Percentiles rank a stretch among this genome's conserved stretches.
Conservation (phyloP, 2,888 invertebrate genomes). For the Polyommatus iphigenia region DNA sequence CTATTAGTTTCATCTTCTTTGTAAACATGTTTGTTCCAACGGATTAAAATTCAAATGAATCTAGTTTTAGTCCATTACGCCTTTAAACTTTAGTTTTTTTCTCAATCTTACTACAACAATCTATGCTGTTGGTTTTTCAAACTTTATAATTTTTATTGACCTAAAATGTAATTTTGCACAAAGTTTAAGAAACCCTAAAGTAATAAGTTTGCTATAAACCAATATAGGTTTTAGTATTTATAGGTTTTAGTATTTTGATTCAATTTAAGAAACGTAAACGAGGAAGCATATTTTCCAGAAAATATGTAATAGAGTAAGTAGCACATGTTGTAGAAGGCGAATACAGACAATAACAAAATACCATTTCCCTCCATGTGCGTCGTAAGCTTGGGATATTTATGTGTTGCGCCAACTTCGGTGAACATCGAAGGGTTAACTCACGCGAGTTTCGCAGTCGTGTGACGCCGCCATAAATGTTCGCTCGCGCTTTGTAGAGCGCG, state of each 20-base stretch:
- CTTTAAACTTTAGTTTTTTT: too few species aligned
- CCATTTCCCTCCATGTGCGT: conserved; percentile 34
- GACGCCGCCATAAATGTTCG: conserved; percentile 36
- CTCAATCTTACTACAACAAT: too few species aligned
- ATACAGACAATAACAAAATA: conserved; percentile 22
- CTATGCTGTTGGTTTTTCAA: too few species aligned
- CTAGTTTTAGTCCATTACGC: too few species aligned
- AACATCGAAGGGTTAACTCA: conserved; percentile 76
- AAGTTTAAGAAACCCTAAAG: too few species aligned
- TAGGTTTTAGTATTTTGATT: neutral
- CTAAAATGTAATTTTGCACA: too few species aligned
- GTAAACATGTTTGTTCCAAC: too few species aligned
- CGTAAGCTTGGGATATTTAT: conserved; percentile 41
- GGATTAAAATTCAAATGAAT: too few species aligned
- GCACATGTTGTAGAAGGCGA: neutral
- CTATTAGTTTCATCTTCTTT: too few species aligned
- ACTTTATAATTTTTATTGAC: too few species aligned
- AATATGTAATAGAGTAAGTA: conserved; percentile 1
- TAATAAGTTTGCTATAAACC: too few species aligned
- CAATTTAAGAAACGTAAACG: neutral
- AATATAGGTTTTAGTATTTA: neutral
- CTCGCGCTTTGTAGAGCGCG: conserved; percentile 30
- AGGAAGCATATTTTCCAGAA: conserved; percentile 3
- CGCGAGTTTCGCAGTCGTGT: conserved; percentile 62
- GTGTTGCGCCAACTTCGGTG: conserved; percentile 64